Percentiles rank a stretch among this genome's conserved stretches.
Conservation (phyloP, 2,888 invertebrate species). For the Rotaria socialis region DNA sequence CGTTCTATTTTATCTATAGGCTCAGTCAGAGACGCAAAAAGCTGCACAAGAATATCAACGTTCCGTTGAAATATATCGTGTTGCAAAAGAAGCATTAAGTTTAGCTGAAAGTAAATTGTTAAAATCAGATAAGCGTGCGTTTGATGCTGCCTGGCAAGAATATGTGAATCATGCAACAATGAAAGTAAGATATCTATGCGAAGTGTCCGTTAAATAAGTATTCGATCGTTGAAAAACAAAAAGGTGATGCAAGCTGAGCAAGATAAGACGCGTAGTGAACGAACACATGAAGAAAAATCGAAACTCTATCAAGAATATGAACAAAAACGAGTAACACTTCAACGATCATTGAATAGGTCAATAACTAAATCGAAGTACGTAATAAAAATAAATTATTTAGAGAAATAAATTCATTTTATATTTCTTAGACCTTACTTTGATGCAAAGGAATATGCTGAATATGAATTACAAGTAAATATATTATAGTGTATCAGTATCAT, state of each 20-base stretch:
- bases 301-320: conserved; percentile 7
- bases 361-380: not conserved
- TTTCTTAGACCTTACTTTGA: conserved; percentile 74
- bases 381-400: not conserved
- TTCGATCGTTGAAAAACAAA: not conserved
- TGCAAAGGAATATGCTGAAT: conserved; percentile 70
- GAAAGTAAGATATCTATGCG: not conserved
- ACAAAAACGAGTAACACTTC: not conserved
- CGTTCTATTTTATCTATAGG: conserved; percentile 55
- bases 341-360: not conserved
- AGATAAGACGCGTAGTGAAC: conserved; percentile 20
- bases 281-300: not conserved
- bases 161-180: conserved; percentile 61
- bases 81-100: conserved; percentile 86
- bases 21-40: conserved; percentile 79
- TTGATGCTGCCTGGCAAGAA: conserved; percentile 94
- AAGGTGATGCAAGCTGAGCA: conserved; percentile 28
- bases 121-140: conserved; percentile 70
- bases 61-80: conserved; percentile 82
- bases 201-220: too few relatives aligned
- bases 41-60: conserved; percentile 84
- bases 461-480: conserved; percentile 72
- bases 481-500: too few relatives aligned
- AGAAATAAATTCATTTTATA: not conserved
- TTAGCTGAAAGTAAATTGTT: conserved; percentile 81